Base-by-base conservation (phyloP, 2,113 vertebrate species). In the Centropus bengalensis region DNA sequence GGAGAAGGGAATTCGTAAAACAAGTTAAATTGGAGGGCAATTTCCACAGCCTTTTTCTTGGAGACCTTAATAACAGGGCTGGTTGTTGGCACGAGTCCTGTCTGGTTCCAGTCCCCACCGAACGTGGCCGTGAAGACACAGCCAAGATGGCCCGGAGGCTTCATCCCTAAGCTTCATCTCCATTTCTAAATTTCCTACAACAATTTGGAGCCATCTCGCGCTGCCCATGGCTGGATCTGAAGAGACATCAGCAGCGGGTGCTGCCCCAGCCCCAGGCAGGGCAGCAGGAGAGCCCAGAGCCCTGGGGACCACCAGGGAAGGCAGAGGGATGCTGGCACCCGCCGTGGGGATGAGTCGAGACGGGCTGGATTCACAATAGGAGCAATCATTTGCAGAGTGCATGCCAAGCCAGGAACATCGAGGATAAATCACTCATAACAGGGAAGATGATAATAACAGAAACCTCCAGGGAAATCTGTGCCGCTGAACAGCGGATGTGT, bases 401-500 rank as follows among this genome's bases (percentile, higher is more conserved):
- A 0, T 17, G 58, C 62, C 55, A 71, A 94, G 66, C 27, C 60
- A 64, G 86, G 85, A 94, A 45, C 32, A 22, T 9, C 30, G 59
- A 63, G 77, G 80, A 80, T 75, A 74, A 93, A 82, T 90, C 59
- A 40, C 88, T 96, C 89, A 7, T 58, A 95, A 76, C 82, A n/a
- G 73, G 67, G 73, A 94, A 62, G 33, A 78, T 1, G 21, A 59
- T 62, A 71, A 55, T 52, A 73, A 5, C 91, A 80, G 52, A 27
- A 38, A 73, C n/a, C 89, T 88, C 70, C 0, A 5, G 84, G 89
- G 87, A 94, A 94, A 89, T 85, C 68, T 86, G 19, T 27, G 2
- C 40, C 12, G 60, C 88, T 60, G 66, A 76, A 83, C 59, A 44
- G 86, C 4, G 8, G 66, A 30, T 19, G 62, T 71, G n/a, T n/a